Evolutionary conservation across 2,113 vertebrate genomes (phyloP).

Genomic region (Brachyhypopomus occidentalis): DNA sequence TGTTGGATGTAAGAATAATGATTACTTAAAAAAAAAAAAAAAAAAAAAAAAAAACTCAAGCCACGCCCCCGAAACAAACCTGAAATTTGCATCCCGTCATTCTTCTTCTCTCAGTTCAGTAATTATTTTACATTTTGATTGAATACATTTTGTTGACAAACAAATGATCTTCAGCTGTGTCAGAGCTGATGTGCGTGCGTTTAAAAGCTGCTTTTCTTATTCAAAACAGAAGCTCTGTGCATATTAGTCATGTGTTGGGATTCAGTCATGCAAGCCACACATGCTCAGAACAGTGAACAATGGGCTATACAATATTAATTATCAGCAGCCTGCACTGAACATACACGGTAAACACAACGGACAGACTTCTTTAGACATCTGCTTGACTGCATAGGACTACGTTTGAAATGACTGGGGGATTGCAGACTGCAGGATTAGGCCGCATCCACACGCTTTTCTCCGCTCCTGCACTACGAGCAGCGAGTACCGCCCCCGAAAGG

Average conservation of each 20-base stretch:
- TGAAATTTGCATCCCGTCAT: not conserved
- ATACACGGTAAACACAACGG: not conserved
- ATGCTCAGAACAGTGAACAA: not conserved
- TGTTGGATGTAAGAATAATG: no score
- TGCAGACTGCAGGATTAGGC: not conserved
- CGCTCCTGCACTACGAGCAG: no score
- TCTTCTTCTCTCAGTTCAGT: not conserved
- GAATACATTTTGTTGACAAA: constrained; percentile 4
- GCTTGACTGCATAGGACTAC: no score
- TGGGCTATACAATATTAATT: not conserved
- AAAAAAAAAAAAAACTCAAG: not conserved
- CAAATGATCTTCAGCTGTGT: not conserved
- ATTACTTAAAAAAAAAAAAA: not conserved
- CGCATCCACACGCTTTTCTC: no score
- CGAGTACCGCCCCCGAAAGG: no score
- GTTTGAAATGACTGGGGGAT: no score
- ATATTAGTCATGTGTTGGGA: not conserved
- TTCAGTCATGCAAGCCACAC: not conserved
- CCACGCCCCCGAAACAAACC: not conserved
- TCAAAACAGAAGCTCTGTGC: not conserved
- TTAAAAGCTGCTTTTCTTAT: not conserved
- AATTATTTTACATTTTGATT: constrained; percentile 13
- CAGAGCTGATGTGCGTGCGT: not conserved
- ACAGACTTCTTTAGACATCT: not conserved
- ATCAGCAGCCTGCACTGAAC: not conserved